phyloP scores from a whole-genome alignment of 2,797 vertebrate species.

The Morelia viridis region DNA sequence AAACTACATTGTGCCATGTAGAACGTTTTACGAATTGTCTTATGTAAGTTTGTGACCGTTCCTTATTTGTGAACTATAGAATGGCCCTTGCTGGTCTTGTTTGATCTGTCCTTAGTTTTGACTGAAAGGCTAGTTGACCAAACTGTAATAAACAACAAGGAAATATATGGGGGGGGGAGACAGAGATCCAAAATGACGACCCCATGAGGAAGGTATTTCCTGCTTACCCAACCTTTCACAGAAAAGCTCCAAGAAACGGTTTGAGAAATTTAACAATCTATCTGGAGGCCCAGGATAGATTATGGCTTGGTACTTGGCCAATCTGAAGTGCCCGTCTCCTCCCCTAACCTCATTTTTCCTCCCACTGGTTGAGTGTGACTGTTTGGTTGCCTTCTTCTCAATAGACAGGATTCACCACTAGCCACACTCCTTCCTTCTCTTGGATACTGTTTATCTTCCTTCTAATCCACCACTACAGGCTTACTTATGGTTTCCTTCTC shows the following conservation, averaged over 20 bases:
- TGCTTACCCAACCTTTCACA: not conserved
- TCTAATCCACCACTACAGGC: too few relatives aligned
- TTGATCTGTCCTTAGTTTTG: not conserved
- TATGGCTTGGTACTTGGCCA: not conserved
- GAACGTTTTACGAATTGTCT: not conserved
- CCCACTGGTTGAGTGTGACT: not conserved
- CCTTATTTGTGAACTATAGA: not conserved
- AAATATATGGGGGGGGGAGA: not conserved
- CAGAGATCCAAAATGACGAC: not conserved
- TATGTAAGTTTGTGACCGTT: not conserved
- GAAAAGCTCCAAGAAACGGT: not conserved
- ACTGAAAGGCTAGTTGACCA: not conserved
- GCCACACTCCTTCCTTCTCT: not conserved
- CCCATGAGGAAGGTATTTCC: too few relatives aligned
- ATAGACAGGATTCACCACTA: too few relatives aligned
- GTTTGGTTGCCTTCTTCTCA: not conserved
- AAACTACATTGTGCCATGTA: not conserved
- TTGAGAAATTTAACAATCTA: not conserved
- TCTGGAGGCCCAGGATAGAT: not conserved
- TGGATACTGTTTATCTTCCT: too few relatives aligned
- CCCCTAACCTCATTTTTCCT: not conserved
- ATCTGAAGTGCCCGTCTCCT: not conserved
- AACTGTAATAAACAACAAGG: not conserved
- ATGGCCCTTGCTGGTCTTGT: not conserved
- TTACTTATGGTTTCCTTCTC: not conserved